Base-by-base conservation (phyloP, 1,140 invertebrate genomes). In the Armadillidium nasatum region DNA sequence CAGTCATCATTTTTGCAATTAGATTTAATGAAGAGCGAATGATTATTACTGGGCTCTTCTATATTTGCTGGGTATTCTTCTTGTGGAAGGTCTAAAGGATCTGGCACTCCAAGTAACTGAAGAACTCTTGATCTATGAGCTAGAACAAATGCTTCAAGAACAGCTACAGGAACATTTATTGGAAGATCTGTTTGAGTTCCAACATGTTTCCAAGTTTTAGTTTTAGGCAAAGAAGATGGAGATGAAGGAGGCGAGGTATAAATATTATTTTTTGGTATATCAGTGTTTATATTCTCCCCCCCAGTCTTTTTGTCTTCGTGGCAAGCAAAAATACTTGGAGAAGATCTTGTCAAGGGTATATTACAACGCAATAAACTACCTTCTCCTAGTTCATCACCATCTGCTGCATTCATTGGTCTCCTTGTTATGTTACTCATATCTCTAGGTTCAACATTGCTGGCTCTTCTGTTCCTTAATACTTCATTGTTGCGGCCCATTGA, bases 131-230 rank as follows among this genome's bases (percentile, higher is more conserved):
- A 70, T 15, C 77, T 77, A 71, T 80, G 77, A 68, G 79, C 77
- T 22, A 80, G 72, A 10, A 80, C 79, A 72, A 80, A 80, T 15
- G 79, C 79, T 68, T 80, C 79, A 11, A 80, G 75, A 23, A 80
- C 79, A 44, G 79, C 79, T n/a, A 80, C 79, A 22, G 79, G 79
- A 19, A 80, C 79, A 68, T 80, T 74, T 33, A 80, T 80, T 11
- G 79, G 79, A 23, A 78, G 74, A 50, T 80, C 76, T 15, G 79
- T 80, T 44, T 80, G 79, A 22, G 79, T 80, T n/a, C 71, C 72
- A 23, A 76, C 73, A n/a, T n/a, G 43, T 76, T 76, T 10, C 75
- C 66, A 22, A 67, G 50, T 60, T 13, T 19, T 60, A 60, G 11
- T 60, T 60, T 19, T 19, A 19, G 2, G 33, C 33, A 33, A 33